Base-by-base conservation (phyloP, 2,797 vertebrate genomes). In the Mormyrus hasselquistii region DNA sequence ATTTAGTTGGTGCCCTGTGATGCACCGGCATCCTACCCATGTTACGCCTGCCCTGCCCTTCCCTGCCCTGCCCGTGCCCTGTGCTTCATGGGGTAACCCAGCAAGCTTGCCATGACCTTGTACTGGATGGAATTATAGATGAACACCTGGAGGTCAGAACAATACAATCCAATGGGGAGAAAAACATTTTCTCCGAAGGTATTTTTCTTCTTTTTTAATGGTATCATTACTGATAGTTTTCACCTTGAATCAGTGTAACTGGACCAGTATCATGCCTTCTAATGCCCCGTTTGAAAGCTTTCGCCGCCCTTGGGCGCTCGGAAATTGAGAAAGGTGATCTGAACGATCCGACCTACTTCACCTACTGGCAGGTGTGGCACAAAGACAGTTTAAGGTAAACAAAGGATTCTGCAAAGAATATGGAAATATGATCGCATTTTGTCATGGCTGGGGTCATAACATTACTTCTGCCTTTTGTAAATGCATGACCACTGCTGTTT, bases 81-180 rank as follows among this genome's bases (percentile, higher is more conserved):
- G 38, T 44, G 16, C 41, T 44, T 47, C 38, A 44, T 82, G 19
- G 41, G 19, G 41, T 47, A 47, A 82, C 76, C 76, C 41, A 62
- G 41, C 76, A 82, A 47, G 38, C 76, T 47, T 10, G 76, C 8
- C 16, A 82, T 44, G 76, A 82, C 41, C 41, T 82, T 82, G 47
- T 41, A 47, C 38, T 82, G 76, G 76, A 82, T 47, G 76, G 83
- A 86, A 49, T 86, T 89, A 52, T 82, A n/a, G 79, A 55, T 41
- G 55, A 44, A 57, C 8, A 88, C 59, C 55, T 83, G 76, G n/a
- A 84, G 88, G 53, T 88, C 73, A 88, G 25, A 88, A 50, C 76
- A 62, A 84, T 29, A 49, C 53, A 88, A 57, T 44, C 53, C 88
- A 55, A 84, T 9, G 22, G 41, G 3, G 44, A 57, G 59, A 53